These are phyloP conservation scores for Caenorhabditis inopinata DNA, from an alignment of 1,140 invertebrate genomes.

Conservation along the genomic window DNA sequence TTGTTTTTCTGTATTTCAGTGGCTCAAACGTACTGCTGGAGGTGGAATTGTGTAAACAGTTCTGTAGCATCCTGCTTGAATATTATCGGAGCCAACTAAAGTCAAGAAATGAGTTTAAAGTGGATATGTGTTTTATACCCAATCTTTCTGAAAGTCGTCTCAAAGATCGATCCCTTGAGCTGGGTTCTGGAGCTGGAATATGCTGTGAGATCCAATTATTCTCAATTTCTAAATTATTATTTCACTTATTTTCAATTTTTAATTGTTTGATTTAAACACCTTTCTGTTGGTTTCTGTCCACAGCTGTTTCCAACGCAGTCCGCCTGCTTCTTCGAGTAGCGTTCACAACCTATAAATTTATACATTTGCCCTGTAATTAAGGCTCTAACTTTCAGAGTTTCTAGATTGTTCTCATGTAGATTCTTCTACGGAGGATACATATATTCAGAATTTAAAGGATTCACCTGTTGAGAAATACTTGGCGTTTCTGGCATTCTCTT, in stretches of 20 bases:
- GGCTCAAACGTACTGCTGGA: neutral
- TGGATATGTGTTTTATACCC: neutral
- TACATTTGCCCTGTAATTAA: too few relatives aligned
- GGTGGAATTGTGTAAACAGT: conserved; percentile 9
- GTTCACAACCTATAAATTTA: conserved; percentile 27
- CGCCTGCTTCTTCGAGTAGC: neutral
- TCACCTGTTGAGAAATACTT: neutral
- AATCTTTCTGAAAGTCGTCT: conserved; percentile 19
- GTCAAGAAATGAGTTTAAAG: neutral
- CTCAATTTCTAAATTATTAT: neutral
- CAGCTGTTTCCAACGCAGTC: neutral
- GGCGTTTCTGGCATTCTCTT: neutral
- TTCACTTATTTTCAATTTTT: neutral
- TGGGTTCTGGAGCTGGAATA: neutral
- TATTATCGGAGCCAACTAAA: neutral
- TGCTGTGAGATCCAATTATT: conserved; percentile 23
- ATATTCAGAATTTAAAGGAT: neutral
- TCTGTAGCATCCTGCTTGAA: neutral
- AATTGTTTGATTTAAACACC: neutral
- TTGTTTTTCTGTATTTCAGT: too few relatives aligned
- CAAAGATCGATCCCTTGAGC: neutral
- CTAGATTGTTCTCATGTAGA: too few relatives aligned
- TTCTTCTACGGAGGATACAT: too few relatives aligned
- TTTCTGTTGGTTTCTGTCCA: conserved; percentile 3
- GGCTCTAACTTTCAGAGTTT: too few relatives aligned